Base-by-base conservation (phyloP, 2,888 invertebrate genomes). In the Drosophila conformis region DNA sequence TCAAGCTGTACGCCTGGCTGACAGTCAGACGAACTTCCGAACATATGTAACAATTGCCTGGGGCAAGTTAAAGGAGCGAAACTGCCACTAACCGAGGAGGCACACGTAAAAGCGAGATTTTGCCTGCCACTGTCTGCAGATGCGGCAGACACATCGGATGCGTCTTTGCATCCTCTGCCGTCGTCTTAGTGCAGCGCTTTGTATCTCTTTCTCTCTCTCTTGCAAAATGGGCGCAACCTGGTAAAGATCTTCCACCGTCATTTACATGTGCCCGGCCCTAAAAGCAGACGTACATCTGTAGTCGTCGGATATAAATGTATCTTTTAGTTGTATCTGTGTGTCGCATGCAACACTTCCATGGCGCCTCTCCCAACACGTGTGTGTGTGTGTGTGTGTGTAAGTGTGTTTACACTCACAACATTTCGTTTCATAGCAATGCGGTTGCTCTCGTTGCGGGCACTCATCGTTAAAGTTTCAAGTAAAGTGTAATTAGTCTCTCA, bases 401-500 rank as follows among this genome's bases (percentile, higher is more conserved):
- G 46, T 25, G 46, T 25, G 46, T 46, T 46, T 46, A 46, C 2
- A 46, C 46, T 46, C 8, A 8, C 15, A 25, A 46, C 15, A 72
- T 79, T 72, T 73, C 54, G 73, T 71, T 72, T 82, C 75, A 82
- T 81, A 73, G 82, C 82, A 79, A 62, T 82, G 85, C 72, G 87
- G 77, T 82, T 76, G 71, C 73, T 40, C 59, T 49, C 31, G 60
- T 49, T 69, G 67, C 63, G 27, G 74, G 61, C 73, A 72, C 74
- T 78, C 83, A 69, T 83, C 73, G 72, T 87, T 78, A 83, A 81
- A 74, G 71, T 83, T 89, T 83, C 76, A 61, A 61, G 73, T 69
- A 72, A 42, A 81, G 84, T 81, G 82, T 84, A 89, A 89, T 84
- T 84, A 84, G 89, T 84, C 65, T 80, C 86, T 85, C 71, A 69